Evolutionary conservation across 2,113 vertebrate genomes (phyloP), one percentile per base, ranked within the genome.

Genomic region (Opisthocomus hoazin): DNA sequence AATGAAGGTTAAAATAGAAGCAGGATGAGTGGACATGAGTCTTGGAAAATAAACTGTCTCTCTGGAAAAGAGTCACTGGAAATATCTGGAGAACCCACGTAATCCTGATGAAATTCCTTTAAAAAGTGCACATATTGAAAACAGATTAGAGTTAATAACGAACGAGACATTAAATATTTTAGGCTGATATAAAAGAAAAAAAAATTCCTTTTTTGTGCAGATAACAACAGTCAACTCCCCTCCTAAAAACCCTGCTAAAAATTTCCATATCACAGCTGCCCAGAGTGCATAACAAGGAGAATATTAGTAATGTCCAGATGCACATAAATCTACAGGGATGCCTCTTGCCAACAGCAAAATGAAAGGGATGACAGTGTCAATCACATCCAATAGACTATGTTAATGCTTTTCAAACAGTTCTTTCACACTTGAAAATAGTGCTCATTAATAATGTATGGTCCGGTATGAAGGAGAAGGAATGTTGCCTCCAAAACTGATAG

Each of bases 361-460:
- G 96, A 98, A 98, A 97, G 93, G 73, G 93, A 98, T 98, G 98
- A 98, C 97, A 98, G 91, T 98, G 98, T 98, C 98, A 98, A 97
- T 98, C 98, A 98, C 96, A 98, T 98, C 96, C 97, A 98, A 98
- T 98, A 98, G 97, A 96, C 95, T 97, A 97, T 97, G 98, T 97
- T 98, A 98, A 98, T 97, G 97, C 97, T 98, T 98, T 98, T 98
- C 98, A 98, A 98, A 98, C 98, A 98, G 96, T 94, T 97, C 97
- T 98, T 98, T 98, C 98, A 97, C 97, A 96, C 96, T 98, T 14
- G 46, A 97, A 98, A 98, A 98, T 97, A 97, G 96, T 97, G 93
- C 95, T 98, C 96, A 98, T 98, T 98, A 98, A 99, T 98, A 98
- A 98, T 99, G 98, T 95, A 98, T 98, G 92, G 92, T 96, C 90